Conservation (phyloP, 2,888 invertebrate species). For the Standfussiana lucernea region DNA sequence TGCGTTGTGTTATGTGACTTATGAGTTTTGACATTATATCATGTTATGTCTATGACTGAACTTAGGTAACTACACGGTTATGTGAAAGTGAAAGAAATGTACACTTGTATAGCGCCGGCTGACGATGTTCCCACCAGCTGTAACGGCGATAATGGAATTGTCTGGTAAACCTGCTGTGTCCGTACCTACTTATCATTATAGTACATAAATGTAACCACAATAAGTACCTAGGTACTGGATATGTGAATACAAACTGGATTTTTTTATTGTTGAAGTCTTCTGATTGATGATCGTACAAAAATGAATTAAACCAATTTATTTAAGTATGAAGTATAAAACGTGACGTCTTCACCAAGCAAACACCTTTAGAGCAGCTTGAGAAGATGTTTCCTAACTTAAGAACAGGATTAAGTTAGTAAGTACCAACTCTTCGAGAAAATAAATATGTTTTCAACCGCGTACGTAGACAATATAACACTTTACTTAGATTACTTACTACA, state of each 20-base stretch:
- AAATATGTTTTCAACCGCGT: neutral
- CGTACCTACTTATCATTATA: neutral
- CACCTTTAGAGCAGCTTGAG: neutral
- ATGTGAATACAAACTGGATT: neutral
- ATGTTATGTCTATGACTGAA: neutral
- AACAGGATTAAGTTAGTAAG: neutral
- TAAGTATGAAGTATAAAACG: neutral
- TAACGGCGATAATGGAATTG: neutral
- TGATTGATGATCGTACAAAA: neutral
- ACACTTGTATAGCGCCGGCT: constrained; percentile 32
- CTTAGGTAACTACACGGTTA: constrained; percentile 26
- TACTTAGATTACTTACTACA: neutral
- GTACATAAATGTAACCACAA: neutral
- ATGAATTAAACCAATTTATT: neutral
- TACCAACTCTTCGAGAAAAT: neutral
- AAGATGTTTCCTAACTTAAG: neutral
- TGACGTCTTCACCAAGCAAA: neutral
- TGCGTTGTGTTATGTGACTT: neutral
- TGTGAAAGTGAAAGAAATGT: constrained; percentile 37
- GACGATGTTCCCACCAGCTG: constrained; percentile 32
- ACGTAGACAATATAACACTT: neutral
- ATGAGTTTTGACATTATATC: constrained; percentile 5
- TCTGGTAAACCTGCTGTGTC: neutral
- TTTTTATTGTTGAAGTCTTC: constrained; percentile 2
- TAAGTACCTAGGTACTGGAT: neutral